Evolutionary conservation across 2,888 invertebrate genomes (phyloP).

Genomic region (Sepioteuthis lessoniana): DNA sequence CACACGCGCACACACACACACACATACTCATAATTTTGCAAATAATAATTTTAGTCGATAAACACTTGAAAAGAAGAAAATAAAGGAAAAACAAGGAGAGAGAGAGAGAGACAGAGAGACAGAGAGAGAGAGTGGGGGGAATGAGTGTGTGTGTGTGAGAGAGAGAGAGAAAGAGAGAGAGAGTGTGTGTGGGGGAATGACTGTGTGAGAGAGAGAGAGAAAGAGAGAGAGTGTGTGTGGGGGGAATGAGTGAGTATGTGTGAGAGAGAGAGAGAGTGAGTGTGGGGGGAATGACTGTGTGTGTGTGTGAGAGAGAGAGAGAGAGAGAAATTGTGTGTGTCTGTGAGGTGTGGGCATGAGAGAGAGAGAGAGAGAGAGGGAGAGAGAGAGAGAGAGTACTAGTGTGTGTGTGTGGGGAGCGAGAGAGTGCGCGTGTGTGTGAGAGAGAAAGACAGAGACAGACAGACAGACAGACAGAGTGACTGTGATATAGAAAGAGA

Average conservation of each 20-base stretch:
- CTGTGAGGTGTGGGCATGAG: accelerated
- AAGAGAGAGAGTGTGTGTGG: neutral
- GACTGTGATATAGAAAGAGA: neutral
- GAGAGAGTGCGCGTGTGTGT: neutral
- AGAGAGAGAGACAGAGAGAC: neutral
- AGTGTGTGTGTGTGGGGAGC: too few species aligned
- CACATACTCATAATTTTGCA: too few species aligned
- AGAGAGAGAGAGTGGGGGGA: neutral
- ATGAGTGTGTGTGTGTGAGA: too few species aligned
- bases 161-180: too few species aligned
- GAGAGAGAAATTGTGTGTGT: too few species aligned
- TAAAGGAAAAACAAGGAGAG: neutral
- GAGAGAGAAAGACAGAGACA: neutral
- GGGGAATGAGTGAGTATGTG: neutral
- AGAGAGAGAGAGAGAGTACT: neutral
- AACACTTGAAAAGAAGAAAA: neutral
- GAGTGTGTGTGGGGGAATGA: too few species aligned
- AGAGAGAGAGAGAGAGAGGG: neutral
- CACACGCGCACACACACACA: too few species aligned
- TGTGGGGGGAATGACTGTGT: accelerated
- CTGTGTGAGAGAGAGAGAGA: too few species aligned
- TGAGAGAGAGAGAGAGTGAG: neutral
- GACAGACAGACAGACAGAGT: neutral
- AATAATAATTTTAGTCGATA: too few species aligned
- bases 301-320: neutral